These are phyloP conservation scores for Oncorhynchus tshawytscha DNA, from an alignment of 2,113 vertebrate genomes.

Conservation along the genomic window DNA sequence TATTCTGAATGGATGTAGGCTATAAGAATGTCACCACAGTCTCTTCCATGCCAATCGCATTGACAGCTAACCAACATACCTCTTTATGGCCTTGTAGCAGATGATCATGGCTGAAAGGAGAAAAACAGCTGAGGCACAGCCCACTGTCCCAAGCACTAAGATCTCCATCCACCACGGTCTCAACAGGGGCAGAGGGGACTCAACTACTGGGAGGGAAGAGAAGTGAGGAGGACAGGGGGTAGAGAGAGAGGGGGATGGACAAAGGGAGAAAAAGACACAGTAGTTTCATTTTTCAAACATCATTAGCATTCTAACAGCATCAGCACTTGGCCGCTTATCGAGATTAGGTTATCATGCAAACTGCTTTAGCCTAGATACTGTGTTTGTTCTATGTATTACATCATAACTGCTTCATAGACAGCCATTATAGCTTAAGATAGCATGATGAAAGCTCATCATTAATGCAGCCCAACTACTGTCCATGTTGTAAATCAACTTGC, in stretches of 20 bases:
- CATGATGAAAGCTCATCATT: slow-evolving; percentile 4
- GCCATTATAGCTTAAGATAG: neutral
- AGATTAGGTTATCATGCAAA: neutral
- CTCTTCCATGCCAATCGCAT: too few species aligned
- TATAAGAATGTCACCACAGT: slow-evolving; percentile 35
- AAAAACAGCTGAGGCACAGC: slow-evolving; percentile 84
- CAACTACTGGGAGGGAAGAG: slow-evolving; percentile 69
- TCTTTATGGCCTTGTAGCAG: slow-evolving; percentile 99
- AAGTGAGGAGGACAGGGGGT: slow-evolving; percentile 12
- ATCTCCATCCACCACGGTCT: slow-evolving; percentile 91
- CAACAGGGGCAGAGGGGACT: slow-evolving; percentile 77
- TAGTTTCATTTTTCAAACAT: too few species aligned
- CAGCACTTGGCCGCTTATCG: neutral
- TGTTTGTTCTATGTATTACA: slow-evolving; percentile 5
- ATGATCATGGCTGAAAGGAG: slow-evolving; percentile 91
- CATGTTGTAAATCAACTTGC: neutral
- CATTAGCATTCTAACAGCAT: too few species aligned
- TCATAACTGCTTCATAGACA: neutral
- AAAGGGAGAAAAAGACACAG: too few species aligned
- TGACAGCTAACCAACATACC: slow-evolving; percentile 67
- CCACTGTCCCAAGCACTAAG: slow-evolving; percentile 82
- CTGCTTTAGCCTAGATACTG: neutral
- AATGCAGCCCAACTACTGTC: neutral
- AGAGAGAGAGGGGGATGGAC: too few species aligned
- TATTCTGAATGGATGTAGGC: too few species aligned